phyloP scores from a whole-genome alignment of 2,888 invertebrate genomes.

The Nephrotoma flavescens region DNA sequence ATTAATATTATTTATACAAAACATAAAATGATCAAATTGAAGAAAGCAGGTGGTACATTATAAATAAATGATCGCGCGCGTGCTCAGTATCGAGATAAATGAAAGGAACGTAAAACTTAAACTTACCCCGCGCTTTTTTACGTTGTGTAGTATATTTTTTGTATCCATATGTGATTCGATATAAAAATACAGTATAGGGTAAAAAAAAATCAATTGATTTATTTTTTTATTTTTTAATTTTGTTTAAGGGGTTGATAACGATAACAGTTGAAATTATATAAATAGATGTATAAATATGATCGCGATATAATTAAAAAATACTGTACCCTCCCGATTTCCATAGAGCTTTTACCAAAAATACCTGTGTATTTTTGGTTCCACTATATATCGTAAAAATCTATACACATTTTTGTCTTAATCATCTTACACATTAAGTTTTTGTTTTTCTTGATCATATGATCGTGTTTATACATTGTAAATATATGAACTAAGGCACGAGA shows the following conservation, averaged over 20 bases:
- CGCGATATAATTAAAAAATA: neutral
- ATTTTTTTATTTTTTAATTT: neutral
- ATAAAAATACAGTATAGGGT: neutral
- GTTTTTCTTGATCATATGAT: neutral
- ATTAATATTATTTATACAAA: neutral
- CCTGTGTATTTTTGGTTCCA: neutral
- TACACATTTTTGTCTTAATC: neutral
- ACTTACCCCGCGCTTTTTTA: neutral
- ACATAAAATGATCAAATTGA: neutral
- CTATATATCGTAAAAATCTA: neutral
- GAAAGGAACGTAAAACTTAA: neutral
- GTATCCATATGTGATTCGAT: neutral
- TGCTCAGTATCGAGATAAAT: constrained; percentile 2
- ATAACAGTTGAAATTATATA: neutral
- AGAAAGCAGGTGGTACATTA: constrained; percentile 2
- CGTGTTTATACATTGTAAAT: neutral
- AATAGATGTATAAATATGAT: neutral
- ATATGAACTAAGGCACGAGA: neutral
- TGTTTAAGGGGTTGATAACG: neutral
- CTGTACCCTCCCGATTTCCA: neutral
- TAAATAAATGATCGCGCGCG: constrained; percentile 1
- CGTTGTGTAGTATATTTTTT: neutral
- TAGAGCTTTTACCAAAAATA: neutral
- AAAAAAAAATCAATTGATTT: neutral
- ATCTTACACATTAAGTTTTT: neutral